Base-by-base conservation (phyloP, 2,113 vertebrate genomes). In the Tringa solitaria region DNA sequence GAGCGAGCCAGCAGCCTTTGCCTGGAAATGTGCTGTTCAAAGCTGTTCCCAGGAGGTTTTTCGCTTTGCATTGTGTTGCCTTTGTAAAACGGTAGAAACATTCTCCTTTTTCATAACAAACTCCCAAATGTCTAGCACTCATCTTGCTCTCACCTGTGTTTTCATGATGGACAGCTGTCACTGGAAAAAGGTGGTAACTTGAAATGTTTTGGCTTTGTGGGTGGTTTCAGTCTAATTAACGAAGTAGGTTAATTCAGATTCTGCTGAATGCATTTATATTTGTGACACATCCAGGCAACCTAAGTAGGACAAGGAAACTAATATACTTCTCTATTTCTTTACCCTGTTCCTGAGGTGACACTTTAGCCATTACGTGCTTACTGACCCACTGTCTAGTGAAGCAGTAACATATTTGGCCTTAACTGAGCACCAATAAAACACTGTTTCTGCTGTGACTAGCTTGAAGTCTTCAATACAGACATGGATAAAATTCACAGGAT, bases 231-330 rank as follows among this genome's bases (percentile, higher is more conserved):
- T 73, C 59, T 72, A 80, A 46, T 83, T 95, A 96, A 70, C 3
- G 9, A 87, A 85, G 41, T 37, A 85, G 37, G 63, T 74, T 91
- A 76, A 96, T 95, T 89, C 75, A 64, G 32, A 64, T 89, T 87
- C 84, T 83, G 50, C 15, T 57, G 63, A 45, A 63, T 41, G 24
- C 1, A 2, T 89, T 76, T 73, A 14, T 93, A 50, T 83, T 51
- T 51, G 14, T 96, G 92, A 93, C 75, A 85, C 63, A 90, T 83
- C 59, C 75, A 94, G 79, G 70, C 70, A 94, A 59, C 23, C 37
- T 73, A 91, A 93, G 46, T 76, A 82, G 72, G 75, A 85, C 93
- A 63, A 79, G 21, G 12, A 89, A 95, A 45, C 26, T 57, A 28
- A 30, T 33, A 11, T 2, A 39, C 39, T 68, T 54, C 48, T 63